Evolutionary conservation across 2,888 invertebrate species (phyloP).

Genomic region (Sphaerophoria taeniata): DNA sequence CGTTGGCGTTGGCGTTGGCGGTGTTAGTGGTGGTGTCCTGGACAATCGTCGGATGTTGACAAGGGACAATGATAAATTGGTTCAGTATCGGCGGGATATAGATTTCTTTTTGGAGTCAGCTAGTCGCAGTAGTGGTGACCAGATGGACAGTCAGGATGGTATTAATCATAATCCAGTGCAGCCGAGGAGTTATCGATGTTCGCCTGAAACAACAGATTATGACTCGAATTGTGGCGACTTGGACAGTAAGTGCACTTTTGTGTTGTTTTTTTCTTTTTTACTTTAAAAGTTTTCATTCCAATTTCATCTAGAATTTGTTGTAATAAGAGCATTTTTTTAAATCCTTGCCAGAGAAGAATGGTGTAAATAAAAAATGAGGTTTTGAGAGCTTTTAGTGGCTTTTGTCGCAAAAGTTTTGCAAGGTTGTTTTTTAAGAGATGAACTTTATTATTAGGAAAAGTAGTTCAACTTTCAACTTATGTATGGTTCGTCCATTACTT

Average conservation of each 20-base stretch:
- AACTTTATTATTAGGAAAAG: constrained; percentile 2
- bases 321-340: not conserved
- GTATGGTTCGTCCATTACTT: not conserved
- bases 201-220: constrained; percentile 96
- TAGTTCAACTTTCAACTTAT: not conserved
- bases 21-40: constrained; percentile 61
- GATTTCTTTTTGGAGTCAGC: constrained; percentile 83
- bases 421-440: not conserved
- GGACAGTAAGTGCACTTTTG: constrained; percentile 86
- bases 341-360: not conserved
- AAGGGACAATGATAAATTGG: constrained; percentile 70
- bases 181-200: constrained; percentile 92
- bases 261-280: not conserved
- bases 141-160: constrained; percentile 81
- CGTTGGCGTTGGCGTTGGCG: not conserved
- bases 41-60: constrained; percentile 71
- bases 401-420: not conserved
- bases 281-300: not conserved
- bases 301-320: not conserved
- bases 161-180: constrained; percentile 84
- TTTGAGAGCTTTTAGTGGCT: not conserved
- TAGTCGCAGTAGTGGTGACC: constrained; percentile 82
- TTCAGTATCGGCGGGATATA: constrained; percentile 79
- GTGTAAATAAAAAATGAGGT: not conserved
- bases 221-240: constrained; percentile 92